A percentile compares a stretch with the other conserved stretches of the same genome.
Conservation (phyloP, 2,888 invertebrate genomes). For the Odontocolon sp. region DNA sequence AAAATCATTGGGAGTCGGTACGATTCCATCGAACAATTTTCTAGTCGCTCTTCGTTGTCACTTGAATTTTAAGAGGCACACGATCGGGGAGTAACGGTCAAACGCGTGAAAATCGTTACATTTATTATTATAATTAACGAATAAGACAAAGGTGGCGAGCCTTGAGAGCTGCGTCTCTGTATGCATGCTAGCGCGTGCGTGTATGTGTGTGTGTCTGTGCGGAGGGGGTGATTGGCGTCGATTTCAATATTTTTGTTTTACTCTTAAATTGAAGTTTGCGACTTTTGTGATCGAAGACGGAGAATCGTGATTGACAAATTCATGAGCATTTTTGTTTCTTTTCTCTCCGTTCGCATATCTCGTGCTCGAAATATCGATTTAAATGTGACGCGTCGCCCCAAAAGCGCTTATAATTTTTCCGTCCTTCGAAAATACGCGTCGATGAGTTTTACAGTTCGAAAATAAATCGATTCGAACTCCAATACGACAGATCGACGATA, state of each 20-base stretch:
- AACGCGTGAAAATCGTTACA: slow-evolving; percentile 31
- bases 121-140: slow-evolving; percentile 22
- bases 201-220: too few relatives aligned
- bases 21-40: slow-evolving; percentile 39
- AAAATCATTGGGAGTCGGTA: slow-evolving; percentile 22
- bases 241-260: too few relatives aligned
- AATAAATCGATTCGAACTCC: slow-evolving; percentile 15
- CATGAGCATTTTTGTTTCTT: not conserved
- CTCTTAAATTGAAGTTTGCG: too few relatives aligned
- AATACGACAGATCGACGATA: slow-evolving; percentile 42
- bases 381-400: slow-evolving; percentile 36
- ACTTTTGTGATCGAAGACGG: too few relatives aligned
- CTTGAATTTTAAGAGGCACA: slow-evolving; percentile 11
- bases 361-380: not conserved
- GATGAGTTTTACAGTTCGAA: slow-evolving; percentile 44
- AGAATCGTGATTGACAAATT: too few relatives aligned
- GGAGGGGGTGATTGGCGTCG: too few relatives aligned
- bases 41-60: slow-evolving; percentile 54
- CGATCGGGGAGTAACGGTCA: slow-evolving; percentile 23
- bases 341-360: not conserved
- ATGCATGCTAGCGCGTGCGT: too few relatives aligned
- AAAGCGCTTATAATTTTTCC: slow-evolving; percentile 61
- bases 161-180: too few relatives aligned
- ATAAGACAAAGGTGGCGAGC: not conserved
- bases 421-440: slow-evolving; percentile 58